Evolutionary conservation across 2,888 invertebrate genomes (phyloP), one percentile per base, ranked within the genome.

Genomic region (Osedax fenrisi): DNA sequence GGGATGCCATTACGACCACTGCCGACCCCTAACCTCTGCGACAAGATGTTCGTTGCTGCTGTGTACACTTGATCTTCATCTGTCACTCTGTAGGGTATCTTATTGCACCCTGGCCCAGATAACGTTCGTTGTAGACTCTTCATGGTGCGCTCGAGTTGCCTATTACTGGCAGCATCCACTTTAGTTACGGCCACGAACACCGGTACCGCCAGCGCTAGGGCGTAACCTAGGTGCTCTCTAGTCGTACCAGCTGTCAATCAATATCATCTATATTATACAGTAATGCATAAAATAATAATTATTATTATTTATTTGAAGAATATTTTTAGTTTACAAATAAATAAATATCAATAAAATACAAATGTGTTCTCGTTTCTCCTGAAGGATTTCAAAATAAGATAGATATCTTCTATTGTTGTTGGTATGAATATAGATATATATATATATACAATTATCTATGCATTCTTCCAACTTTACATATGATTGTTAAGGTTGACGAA

Each of bases 151-250:
- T 86, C 84, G 24, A 87, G 80, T 68, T 84, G 81, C 22, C 80
- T 78, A 56, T 82, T 80, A 2, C 82, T 82, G n/a, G 90, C 90
- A 75, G 93, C 87, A 85, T 98, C 97, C 75, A 90, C 90, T 87
- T 98, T 98, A 76, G 92, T 94, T 76, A 98, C 88, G 0, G 96
- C 92, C 21, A 94, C 90, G 83, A 96, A 94, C 84, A 96, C 90
- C 0, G 97, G 95, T 80, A 89, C 86, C 73, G 86, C 84, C 67
- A 88, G 80, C 0, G 87, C 87, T 71, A 86, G 80, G 5, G 86
- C 86, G 62, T 96, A 88, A 0, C 91, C 90, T 75, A 96, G 87
- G 85, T 97, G 96, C 83, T 98, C 96, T 79, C 91, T 90, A 0
- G 94, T 92, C 66, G 85, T 86, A 59, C 86, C 85, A 75, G 85